Evolutionary conservation across 2,888 invertebrate species (phyloP), one percentile per base, ranked within the genome.

Genomic region (Eilema sororculum): DNA sequence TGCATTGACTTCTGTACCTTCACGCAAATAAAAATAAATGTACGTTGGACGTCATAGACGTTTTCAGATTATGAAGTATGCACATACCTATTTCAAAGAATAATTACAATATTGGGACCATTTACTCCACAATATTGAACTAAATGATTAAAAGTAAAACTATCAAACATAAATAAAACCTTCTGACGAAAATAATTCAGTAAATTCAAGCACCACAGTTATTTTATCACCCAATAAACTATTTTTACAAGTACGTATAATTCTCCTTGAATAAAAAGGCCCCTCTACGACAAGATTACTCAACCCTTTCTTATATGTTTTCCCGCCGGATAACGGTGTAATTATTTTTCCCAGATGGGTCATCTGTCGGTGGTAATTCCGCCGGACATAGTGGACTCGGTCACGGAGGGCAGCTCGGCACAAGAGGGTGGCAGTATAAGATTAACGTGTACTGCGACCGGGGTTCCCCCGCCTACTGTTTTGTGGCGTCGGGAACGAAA

Each of bases 351-450:
- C 73, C 52, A 98, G 98, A 98, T 98, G 96, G 98, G 98, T 75
- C 96, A 97, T 87, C 96, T 98, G 86, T 97, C 98, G 89, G 98
- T 98, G 78, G 97, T 98, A 74, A 97, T 98, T 84, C 98, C 98
- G 16, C 98, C 98, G 67, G 98, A 98, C 91, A 98, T 98, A 81
- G 95, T 98, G 79, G 97, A 98, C 91, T 97, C 97, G 71, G 97
- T 97, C 80, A 87, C 97, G 41, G 97, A 97, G 84, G 96, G 97
- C 63, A 97, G 97, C 80, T 97, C 98, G 57, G 97, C 98, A 10
- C 96, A 97, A 67, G 98, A 98, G 89, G 97, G 98, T 6, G 98
- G 98, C 46, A 97, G 96, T 73, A 97, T 98, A 74, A 95, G 97
- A 71, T 95, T 98, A 68, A 96, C 96, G 63, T 98, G 98, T 91